Conservation (phyloP, 1,140 invertebrate species). For the Drosophila ananassae region DNA sequence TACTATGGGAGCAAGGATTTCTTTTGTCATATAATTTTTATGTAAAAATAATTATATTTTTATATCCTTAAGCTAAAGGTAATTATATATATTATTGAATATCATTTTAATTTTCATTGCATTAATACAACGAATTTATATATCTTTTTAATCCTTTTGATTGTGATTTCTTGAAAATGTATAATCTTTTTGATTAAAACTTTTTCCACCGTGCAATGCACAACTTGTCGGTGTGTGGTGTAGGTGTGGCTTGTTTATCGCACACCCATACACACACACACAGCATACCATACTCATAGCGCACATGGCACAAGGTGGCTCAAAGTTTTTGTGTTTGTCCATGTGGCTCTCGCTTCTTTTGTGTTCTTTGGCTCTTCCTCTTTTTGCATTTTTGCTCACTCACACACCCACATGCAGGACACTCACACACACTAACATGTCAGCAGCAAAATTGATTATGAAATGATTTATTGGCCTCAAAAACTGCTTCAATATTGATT, state of each 20-base stretch:
- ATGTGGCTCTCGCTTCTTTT: conserved; percentile 41
- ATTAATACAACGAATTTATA: too few species aligned
- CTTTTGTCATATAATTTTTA: neutral
- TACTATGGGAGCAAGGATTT: conserved; percentile 2
- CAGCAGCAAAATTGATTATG: conserved; percentile 79
- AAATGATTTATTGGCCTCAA: conserved; percentile 82
- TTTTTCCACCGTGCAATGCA: conserved; percentile 10
- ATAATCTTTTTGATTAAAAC: too few species aligned
- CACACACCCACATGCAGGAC: conserved; percentile 13
- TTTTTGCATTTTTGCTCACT: conserved; percentile 40
- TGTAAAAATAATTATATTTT: neutral
- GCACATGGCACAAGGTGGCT: conserved; percentile 53
- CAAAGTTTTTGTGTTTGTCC: conserved; percentile 64
- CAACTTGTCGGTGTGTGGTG: conserved; percentile 6
- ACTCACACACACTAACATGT: conserved; percentile 34
- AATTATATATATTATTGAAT: neutral
- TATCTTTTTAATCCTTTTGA: too few species aligned
- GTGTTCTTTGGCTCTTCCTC: conserved; percentile 13
- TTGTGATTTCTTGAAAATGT: neutral
- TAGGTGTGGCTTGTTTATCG: conserved; percentile 37
- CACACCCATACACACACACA: conserved; percentile 37
- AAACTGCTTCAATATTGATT: conserved; percentile 82
- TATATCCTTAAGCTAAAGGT: neutral
- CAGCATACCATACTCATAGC: neutral
- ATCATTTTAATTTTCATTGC: neutral